Percentiles rank a stretch among this genome's conserved stretches.
phyloP scores from a whole-genome alignment of 2,113 vertebrate species.

The Chionodraco myersi region DNA sequence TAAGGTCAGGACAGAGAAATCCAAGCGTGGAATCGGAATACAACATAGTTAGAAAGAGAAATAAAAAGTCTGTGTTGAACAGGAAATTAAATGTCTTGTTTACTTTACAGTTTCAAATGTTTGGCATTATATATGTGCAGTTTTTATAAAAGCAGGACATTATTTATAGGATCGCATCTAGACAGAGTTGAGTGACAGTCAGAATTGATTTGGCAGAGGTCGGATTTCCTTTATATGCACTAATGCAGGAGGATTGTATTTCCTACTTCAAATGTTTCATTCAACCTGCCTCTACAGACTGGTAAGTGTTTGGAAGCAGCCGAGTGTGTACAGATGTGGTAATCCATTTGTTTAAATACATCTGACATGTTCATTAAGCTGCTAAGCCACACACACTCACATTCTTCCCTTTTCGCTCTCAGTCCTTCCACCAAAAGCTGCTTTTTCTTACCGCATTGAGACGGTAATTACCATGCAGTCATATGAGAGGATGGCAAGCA shows the following conservation, averaged over 20 bases:
- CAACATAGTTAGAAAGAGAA: neutral
- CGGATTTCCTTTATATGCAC: constrained; percentile 12
- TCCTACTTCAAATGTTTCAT: constrained; percentile 1
- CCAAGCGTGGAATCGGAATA: constrained; percentile 34
- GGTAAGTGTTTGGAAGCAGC: constrained; percentile 50
- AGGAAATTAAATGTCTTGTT: neutral
- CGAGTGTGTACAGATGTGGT: constrained; percentile 70
- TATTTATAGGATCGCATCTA: neutral
- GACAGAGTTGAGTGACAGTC: constrained; percentile 22
- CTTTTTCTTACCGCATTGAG: constrained; percentile 72
- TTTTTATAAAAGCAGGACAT: neutral
- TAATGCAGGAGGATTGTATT: constrained; percentile 25
- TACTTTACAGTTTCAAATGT: neutral
- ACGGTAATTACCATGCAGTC: constrained; percentile 78
- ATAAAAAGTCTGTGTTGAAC: constrained; percentile 6
- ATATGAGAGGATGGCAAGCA: constrained; percentile 77
- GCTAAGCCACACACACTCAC: constrained; percentile 74
- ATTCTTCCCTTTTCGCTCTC: constrained; percentile 62
- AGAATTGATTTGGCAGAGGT: constrained; percentile 14
- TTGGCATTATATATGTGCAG: constrained; percentile 17
- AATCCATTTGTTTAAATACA: constrained; percentile 82
- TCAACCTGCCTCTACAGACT: constrained; percentile 25
- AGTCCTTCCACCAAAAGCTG: constrained; percentile 68
- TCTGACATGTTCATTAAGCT: constrained; percentile 81
- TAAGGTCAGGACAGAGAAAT: constrained; percentile 35